These are phyloP conservation scores for Melanargia galathea DNA, from an alignment of 2,888 invertebrate species.

Conservation along the genomic window DNA sequence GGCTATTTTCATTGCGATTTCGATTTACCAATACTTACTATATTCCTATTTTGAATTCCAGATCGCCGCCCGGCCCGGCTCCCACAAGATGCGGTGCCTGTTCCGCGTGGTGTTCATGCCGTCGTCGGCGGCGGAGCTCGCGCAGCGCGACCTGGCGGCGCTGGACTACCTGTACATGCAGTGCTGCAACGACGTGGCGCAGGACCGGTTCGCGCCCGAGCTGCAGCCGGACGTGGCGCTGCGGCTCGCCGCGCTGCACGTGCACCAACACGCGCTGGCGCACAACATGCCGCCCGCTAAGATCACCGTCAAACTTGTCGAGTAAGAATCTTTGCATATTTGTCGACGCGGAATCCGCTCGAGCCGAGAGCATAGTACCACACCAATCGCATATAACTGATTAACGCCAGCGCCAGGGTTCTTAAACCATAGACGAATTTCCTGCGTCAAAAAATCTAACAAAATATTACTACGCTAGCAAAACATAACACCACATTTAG, in stretches of 20 bases:
- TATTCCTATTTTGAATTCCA: conserved; percentile 56
- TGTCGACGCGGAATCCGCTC: too few relatives aligned
- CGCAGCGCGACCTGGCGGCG: conserved; percentile 91
- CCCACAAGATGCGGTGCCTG: conserved; percentile 93
- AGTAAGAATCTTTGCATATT: too few relatives aligned
- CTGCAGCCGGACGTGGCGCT: conserved; percentile 92
- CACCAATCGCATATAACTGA: too few relatives aligned
- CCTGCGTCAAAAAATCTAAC: too few relatives aligned
- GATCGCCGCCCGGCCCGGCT: conserved; percentile 95
- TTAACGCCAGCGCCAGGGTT: too few relatives aligned
- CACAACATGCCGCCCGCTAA: conserved; percentile 90
- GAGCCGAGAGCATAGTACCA: too few relatives aligned
- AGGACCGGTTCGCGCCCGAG: conserved; percentile 94
- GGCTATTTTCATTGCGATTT: too few relatives aligned
- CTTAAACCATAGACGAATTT: too few relatives aligned
- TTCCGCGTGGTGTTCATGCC: conserved; percentile 96
- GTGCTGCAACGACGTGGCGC: conserved; percentile 96
- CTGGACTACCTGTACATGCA: conserved; percentile 95
- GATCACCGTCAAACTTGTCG: conserved; percentile 86
- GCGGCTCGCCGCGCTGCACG: conserved; percentile 93
- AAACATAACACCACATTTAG: too few relatives aligned
- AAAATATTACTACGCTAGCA: too few relatives aligned
- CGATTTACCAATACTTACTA: background rate
- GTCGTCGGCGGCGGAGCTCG: conserved; percentile 90
- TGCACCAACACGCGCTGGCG: conserved; percentile 93